Evolutionary conservation across 2,888 invertebrate genomes (phyloP).

Genomic region (Enoplolaimus lenunculus): DNA sequence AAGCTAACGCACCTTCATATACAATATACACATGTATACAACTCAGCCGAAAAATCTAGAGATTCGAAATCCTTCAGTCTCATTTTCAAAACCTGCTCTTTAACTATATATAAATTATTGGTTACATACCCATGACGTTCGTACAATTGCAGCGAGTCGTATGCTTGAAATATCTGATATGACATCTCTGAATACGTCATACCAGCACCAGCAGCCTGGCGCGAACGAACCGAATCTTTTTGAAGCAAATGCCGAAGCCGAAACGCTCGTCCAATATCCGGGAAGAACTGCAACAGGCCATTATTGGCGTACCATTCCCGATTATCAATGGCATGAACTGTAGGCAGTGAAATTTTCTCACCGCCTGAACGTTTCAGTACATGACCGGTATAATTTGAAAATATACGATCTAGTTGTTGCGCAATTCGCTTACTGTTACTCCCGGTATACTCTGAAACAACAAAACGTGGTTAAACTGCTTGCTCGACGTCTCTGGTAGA

Average conservation of each 20-base stretch:
- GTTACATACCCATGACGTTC: conserved; percentile 63
- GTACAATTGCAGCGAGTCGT: conserved; percentile 76
- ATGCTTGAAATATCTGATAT: conserved; percentile 88
- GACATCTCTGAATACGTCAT: conserved; percentile 91
- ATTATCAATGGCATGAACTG: conserved; percentile 58
- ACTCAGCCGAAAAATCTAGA: too few relatives aligned
- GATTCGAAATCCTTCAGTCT: too few relatives aligned
- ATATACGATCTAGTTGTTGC: conserved; percentile 58
- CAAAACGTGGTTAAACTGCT: too few relatives aligned
- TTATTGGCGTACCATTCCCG: conserved; percentile 67
- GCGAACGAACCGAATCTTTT: conserved; percentile 34
- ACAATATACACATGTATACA: too few relatives aligned
- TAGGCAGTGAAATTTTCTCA: not conserved
- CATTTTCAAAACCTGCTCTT: too few relatives aligned
- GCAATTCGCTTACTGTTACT: conserved; percentile 57
- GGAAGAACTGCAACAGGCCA: conserved; percentile 63
- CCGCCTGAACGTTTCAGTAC: conserved; percentile 44
- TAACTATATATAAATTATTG: conserved; percentile 45
- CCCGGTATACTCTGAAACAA: too few relatives aligned
- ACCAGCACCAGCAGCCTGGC: conserved; percentile 47
- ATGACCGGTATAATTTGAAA: conserved; percentile 65
- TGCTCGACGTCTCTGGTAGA: too few relatives aligned
- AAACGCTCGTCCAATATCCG: conserved; percentile 64
- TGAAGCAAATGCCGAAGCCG: conserved; percentile 75
- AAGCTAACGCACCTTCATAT: too few relatives aligned